phyloP scores from a whole-genome alignment of 2,888 invertebrate genomes.

The Cyrtodaria siliqua region DNA sequence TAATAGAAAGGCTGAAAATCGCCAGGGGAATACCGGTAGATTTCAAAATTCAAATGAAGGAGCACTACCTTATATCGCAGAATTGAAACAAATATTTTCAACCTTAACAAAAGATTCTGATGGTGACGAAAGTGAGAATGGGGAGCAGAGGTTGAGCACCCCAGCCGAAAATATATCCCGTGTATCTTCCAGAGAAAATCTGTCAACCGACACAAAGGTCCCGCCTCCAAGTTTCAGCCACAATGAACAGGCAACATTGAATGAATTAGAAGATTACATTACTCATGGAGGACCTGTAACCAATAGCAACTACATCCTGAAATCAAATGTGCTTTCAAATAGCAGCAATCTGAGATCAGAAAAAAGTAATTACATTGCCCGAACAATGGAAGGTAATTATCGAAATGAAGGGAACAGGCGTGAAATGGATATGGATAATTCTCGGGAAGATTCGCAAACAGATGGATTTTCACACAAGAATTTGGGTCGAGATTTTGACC shows the following conservation, averaged over 20 bases:
- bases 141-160: not conserved
- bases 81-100: conserved; percentile 16
- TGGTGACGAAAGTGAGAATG: not conserved
- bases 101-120: not conserved
- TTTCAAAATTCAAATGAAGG: no score
- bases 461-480: not conserved
- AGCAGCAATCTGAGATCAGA: not conserved
- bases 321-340: not conserved
- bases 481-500: not conserved
- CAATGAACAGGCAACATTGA: conserved; percentile 17
- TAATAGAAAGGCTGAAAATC: no score
- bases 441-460: not conserved
- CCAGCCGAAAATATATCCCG: not conserved
- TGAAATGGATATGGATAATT: not conserved
- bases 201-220: not conserved
- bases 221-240: not conserved
- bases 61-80: conserved; percentile 10
- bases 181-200: not conserved
- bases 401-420: not conserved
- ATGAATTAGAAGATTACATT: conserved; percentile 22
- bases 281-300: conserved; percentile 19
- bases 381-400: conserved; percentile 8
- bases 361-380: conserved; percentile 11
- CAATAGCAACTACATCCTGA: not conserved
- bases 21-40: no score